Evolutionary conservation across 2,797 vertebrate genomes (phyloP), one percentile per base, ranked within the genome.

Genomic region (Selene dorsalis): DNA sequence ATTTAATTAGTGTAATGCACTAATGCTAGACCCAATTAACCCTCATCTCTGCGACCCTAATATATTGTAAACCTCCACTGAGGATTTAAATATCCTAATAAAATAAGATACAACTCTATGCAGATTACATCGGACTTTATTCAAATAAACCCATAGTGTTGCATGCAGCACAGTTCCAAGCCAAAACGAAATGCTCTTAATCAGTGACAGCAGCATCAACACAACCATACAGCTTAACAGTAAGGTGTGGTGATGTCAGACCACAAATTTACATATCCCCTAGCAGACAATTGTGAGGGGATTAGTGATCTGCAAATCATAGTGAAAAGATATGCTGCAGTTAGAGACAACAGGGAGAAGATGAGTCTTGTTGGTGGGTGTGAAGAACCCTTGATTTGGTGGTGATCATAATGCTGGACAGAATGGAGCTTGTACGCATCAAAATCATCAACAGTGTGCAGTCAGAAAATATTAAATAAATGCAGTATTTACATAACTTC

Each of bases 61-160:
- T 38, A 10, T n/a, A 56, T 60, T 65, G 0, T 28, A n/a, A 39
- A 32, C 5, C 2, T 41, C 53, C n/a, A 35, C 52, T 39, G 5
- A 22, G 13, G 11, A 53, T 66, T 26, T 62, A 4, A 6, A 35
- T 35, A 55, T 17, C 41, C 41, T 17, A 43, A 16, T 43, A 16
- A 43, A 62, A 14, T n/a, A 4, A 24, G 22, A 80, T 52, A 2
- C 41, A 69, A 69, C 20, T 62, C 11, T 5, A 13, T 67, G 6
- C 62, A 53, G 66, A 73, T 38, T 14, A 56, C 32, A 81, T 6
- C 13, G 61, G 22, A 72, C 69, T 88, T 89, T 89, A 89, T 85
- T 88, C 0, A 82, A 72, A 75, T 22, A 60, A 78, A 30, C 2
- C 17, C 12, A 58, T 11, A 73, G 16, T 30, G 77, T 53, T 53